A percentile compares a stretch with the other conserved stretches of the same genome.
Evolutionary conservation across 2,113 vertebrate genomes (phyloP).

Genomic region (Mesocricetus auratus): DNA sequence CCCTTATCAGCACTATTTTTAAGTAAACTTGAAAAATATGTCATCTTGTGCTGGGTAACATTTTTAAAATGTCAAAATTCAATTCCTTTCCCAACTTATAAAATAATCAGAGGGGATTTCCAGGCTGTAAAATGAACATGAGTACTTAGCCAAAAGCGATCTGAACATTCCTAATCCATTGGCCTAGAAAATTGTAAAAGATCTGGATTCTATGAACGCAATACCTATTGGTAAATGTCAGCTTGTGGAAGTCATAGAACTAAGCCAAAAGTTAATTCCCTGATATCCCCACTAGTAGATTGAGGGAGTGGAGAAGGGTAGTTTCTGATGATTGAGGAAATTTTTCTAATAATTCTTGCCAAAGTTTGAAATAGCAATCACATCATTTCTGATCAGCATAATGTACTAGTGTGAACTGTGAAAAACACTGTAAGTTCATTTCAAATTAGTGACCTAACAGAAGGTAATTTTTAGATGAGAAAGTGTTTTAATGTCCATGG

Average conservation of each 20-base stretch:
- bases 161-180: constrained; percentile 55
- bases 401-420: constrained; percentile 68
- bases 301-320: constrained; percentile 37
- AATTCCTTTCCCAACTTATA: constrained; percentile 21
- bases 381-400: constrained; percentile 68
- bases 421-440: not conserved
- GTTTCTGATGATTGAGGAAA: constrained; percentile 56
- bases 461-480: constrained; percentile 46
- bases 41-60: not conserved
- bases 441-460: constrained; percentile 1
- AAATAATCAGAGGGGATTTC: constrained; percentile 69
- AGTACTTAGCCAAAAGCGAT: constrained; percentile 51
- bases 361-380: constrained; percentile 57
- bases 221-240: not conserved
- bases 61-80: constrained; percentile 26
- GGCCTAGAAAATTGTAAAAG: constrained; percentile 55
- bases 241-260: not conserved
- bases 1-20: not conserved
- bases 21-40: not conserved
- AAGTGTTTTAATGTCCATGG: not conserved
- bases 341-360: constrained; percentile 68
- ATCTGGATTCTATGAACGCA: not conserved
- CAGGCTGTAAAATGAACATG: constrained; percentile 17
- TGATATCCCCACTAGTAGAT: not conserved
- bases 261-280: constrained; percentile 67